Evolutionary conservation across 2,113 vertebrate genomes (phyloP).

Genomic region (Plecturocebus donacophilus): DNA sequence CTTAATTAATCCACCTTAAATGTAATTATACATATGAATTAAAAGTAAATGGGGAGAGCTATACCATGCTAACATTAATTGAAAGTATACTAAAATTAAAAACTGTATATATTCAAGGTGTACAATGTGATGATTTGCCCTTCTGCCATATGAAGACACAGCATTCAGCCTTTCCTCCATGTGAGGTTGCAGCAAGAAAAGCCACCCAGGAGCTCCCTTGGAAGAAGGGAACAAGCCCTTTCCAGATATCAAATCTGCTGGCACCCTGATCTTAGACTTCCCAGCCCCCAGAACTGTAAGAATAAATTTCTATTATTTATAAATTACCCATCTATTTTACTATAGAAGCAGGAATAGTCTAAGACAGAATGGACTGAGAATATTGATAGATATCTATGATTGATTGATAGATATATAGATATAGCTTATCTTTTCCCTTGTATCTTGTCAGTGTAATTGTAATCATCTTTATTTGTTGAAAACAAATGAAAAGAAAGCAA

Average conservation of each 20-base stretch:
- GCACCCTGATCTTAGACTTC: not conserved
- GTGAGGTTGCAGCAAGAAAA: not conserved
- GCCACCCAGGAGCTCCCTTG: not conserved
- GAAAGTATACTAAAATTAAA: not conserved
- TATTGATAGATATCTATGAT: not conserved
- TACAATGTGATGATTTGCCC: not conserved
- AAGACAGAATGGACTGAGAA: not conserved
- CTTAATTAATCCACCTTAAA: not conserved
- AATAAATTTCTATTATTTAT: not conserved
- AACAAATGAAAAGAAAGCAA: slow-evolving; percentile 11
- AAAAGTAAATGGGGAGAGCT: not conserved
- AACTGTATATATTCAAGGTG: not conserved
- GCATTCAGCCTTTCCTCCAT: not conserved
- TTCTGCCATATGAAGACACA: not conserved
- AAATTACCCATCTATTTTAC: not conserved
- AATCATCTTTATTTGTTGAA: slow-evolving; percentile 15
- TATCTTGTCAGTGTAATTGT: not conserved
- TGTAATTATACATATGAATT: not conserved
- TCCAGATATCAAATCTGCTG: not conserved
- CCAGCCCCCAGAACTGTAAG: not conserved
- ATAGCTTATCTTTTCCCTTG: not conserved
- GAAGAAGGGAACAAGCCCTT: not conserved
- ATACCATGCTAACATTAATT: not conserved
- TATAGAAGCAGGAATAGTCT: not conserved
- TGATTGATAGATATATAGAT: not conserved